phyloP scores from a whole-genome alignment of 2,888 invertebrate genomes.

The Catocala fraxini region DNA sequence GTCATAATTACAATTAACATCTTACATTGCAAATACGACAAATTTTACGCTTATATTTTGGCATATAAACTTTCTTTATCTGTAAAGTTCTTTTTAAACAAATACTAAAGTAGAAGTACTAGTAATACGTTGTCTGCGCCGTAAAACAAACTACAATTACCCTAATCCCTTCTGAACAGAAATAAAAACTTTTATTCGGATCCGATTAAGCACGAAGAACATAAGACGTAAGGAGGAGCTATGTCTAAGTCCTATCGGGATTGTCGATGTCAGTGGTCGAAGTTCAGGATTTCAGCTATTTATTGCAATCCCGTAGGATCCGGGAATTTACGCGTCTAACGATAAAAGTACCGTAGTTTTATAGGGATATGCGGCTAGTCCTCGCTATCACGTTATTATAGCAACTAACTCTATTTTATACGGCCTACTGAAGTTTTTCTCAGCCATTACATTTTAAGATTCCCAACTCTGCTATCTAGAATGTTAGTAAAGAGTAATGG shows the following conservation, averaged over 20 bases:
- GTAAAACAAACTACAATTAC: constrained; percentile 31
- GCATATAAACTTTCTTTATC: too few relatives aligned
- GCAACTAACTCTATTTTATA: constrained; percentile 50
- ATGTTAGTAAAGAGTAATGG: constrained; percentile 22
- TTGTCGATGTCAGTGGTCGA: constrained; percentile 75
- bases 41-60: too few relatives aligned
- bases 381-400: constrained; percentile 45
- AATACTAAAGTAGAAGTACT: neutral
- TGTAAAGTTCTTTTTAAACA: too few relatives aligned
- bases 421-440: constrained; percentile 43
- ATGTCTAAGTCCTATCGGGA: constrained; percentile 73
- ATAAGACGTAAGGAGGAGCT: constrained; percentile 33
- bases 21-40: too few relatives aligned
- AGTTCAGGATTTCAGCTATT: constrained; percentile 85
- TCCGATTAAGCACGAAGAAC: constrained; percentile 37
- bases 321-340: constrained; percentile 77
- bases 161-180: constrained; percentile 25
- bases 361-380: constrained; percentile 51
- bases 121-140: neutral
- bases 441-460: constrained; percentile 40
- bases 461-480: constrained; percentile 38
- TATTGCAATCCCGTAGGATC: constrained; percentile 82
- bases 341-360: constrained; percentile 74
- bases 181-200: constrained; percentile 38
- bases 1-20: too few relatives aligned